These are phyloP conservation scores for Chunga burmeisteri DNA, from an alignment of 2,113 vertebrate species.

Conservation along the genomic window DNA sequence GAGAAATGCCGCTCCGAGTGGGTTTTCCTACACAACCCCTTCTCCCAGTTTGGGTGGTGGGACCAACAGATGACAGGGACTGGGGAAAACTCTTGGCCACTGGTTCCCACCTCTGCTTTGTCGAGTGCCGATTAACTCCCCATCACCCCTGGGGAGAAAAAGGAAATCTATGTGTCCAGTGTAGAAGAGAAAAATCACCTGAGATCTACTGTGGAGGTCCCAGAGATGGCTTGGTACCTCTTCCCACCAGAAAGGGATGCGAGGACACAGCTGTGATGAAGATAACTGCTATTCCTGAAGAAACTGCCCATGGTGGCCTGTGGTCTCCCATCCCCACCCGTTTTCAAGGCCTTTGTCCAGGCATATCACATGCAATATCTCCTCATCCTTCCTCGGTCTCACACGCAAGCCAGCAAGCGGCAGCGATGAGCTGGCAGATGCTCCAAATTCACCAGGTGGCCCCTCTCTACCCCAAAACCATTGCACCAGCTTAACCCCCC, in stretches of 20 bases:
- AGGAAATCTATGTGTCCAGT: rapidly evolving
- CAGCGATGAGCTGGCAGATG: not conserved
- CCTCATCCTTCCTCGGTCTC: not conserved
- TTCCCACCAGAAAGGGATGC: too few relatives aligned
- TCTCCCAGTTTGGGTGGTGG: not conserved
- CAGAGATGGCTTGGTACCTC: not conserved
- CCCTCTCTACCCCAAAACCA: not conserved
- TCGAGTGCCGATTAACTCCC: too few relatives aligned
- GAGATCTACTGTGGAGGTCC: not conserved
- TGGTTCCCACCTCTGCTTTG: not conserved
- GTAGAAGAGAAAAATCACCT: not conserved
- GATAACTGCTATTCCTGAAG: too few relatives aligned
- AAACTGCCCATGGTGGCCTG: not conserved
- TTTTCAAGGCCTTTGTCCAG: not conserved
- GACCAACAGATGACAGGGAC: not conserved
- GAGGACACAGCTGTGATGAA: too few relatives aligned
- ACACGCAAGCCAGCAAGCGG: not conserved
- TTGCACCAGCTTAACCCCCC: not conserved
- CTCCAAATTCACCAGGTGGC: not conserved
- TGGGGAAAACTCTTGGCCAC: not conserved
- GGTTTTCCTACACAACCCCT: not conserved
- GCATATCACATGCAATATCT: rapidly evolving
- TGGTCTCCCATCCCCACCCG: not conserved
- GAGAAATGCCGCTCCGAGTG: not conserved
- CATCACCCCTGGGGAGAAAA: not conserved